Conservation (phyloP, 2,113 vertebrate genomes). For the Pyxicephalus adspersus region DNA sequence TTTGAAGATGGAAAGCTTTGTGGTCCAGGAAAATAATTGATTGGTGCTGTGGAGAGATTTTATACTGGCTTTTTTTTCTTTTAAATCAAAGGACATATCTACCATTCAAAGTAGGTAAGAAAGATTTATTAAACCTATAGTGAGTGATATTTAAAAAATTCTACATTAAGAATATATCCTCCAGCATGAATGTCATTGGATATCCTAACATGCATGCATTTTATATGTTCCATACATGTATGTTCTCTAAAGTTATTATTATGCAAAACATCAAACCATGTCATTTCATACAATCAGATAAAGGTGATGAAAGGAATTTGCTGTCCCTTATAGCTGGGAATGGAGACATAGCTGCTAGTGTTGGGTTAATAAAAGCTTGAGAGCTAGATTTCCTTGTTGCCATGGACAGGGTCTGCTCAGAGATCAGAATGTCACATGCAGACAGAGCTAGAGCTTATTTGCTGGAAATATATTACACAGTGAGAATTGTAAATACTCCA, state of each 20-base stretch:
- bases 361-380: conserved; percentile 23
- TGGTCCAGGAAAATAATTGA: conserved; percentile 26
- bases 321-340: neutral
- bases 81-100: neutral
- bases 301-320: neutral
- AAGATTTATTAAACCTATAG: neutral
- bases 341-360: conserved; percentile 9
- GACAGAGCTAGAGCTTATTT: conserved; percentile 43
- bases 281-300: neutral
- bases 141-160: neutral
- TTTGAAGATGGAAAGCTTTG: conserved; percentile 29
- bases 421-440: conserved; percentile 52
- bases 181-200: neutral
- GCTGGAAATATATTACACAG: conserved; percentile 22
- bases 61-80: neutral
- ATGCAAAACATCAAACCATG: neutral
- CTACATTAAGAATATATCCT: neutral
- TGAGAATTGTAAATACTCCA: conserved; percentile 38
- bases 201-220: neutral
- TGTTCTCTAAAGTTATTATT: neutral
- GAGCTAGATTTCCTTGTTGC: conserved; percentile 46
- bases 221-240: neutral
- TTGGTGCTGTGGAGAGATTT: conserved; percentile 17
- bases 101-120: conserved; percentile 40
- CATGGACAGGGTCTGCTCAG: conserved; percentile 36